Percentiles rank a stretch among this genome's conserved stretches.
These are phyloP conservation scores for Agonopterix subpropinquella DNA, from an alignment of 2,888 invertebrate genomes.

Conservation along the genomic window DNA sequence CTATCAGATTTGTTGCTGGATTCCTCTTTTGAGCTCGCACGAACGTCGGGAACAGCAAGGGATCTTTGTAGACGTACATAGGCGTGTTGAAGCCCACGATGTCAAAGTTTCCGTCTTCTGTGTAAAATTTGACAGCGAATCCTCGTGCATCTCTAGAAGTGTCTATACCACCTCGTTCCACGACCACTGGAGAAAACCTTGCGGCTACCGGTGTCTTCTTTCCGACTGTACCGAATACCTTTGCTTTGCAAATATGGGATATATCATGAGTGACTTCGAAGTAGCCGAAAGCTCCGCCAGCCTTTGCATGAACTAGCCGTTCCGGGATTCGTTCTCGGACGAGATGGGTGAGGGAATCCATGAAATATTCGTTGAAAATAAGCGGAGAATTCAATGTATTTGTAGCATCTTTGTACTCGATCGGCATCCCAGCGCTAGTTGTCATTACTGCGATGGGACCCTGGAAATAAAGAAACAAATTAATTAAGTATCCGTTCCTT, in stretches of 20 bases:
- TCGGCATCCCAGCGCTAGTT: conserved; percentile 86
- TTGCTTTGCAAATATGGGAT: conserved; percentile 82
- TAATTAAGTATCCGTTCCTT: not conserved
- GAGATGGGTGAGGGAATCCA: conserved; percentile 87
- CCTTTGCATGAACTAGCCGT: conserved; percentile 94
- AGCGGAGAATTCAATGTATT: conserved; percentile 86
- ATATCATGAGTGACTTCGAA: conserved; percentile 91
- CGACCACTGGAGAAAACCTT: conserved; percentile 86
- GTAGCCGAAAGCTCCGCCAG: conserved; percentile 89
- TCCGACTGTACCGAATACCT: conserved; percentile 81
- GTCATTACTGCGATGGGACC: conserved; percentile 76
- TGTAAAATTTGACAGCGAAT: conserved; percentile 93
- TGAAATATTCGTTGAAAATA: conserved; percentile 84
- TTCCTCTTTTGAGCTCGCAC: conserved; percentile 95
- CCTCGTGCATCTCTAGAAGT: conserved; percentile 91
- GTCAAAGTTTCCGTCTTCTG: conserved; percentile 93
- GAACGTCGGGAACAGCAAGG: conserved; percentile 90
- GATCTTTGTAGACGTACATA: conserved; percentile 92
- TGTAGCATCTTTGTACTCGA: conserved; percentile 81
- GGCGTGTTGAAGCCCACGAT: conserved; percentile 92
- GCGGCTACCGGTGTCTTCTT: conserved; percentile 85
- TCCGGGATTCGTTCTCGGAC: conserved; percentile 94
- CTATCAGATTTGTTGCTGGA: conserved; percentile 89
- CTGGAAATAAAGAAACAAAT: conserved; percentile 36
- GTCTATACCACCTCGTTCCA: conserved; percentile 90